Evolutionary conservation across 92 coral and sea anemone genomes (phyloP).

Genomic region (Epizoanthus rinbou): DNA sequence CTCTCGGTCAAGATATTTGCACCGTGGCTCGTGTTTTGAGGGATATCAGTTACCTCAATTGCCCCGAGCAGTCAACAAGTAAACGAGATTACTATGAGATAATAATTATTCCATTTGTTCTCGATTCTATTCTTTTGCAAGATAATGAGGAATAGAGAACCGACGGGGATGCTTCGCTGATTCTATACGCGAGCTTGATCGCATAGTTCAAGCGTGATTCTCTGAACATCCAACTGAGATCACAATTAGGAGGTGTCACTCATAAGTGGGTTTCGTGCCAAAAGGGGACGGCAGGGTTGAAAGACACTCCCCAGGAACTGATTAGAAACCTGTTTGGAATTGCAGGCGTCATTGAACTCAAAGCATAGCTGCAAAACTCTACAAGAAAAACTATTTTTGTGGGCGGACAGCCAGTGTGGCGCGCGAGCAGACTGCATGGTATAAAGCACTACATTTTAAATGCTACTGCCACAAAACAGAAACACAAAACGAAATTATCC

Average conservation of each 20-base stretch:
- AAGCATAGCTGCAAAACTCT: constrained; percentile 7
- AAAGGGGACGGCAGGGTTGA: constrained; percentile 40
- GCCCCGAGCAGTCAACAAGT: constrained; percentile 77
- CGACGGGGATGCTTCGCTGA: constrained; percentile 34
- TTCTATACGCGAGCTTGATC: background rate
- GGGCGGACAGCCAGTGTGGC: constrained; percentile 2
- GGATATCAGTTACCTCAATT: constrained; percentile 66
- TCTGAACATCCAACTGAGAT: constrained; percentile 17
- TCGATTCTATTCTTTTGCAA: constrained; percentile 52
- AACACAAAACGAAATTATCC: constrained; percentile 2
- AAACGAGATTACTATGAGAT: constrained; percentile 77
- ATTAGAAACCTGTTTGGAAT: constrained; percentile 32
- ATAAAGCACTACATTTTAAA: background rate
- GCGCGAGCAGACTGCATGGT: constrained; percentile 5
- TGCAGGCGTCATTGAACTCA: constrained; percentile 8
- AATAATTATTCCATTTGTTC: constrained; percentile 80
- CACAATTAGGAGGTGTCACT: constrained; percentile 30
- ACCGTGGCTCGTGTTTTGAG: constrained; percentile 17
- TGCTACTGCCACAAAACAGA: background rate
- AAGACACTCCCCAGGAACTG: constrained; percentile 44
- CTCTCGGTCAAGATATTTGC: background rate
- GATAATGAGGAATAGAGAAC: constrained; percentile 53
- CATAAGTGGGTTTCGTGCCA: constrained; percentile 41
- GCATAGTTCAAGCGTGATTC: constrained; percentile 23
- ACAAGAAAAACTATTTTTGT: background rate